Evolutionary conservation across 2,888 invertebrate species (phyloP), one percentile per base, ranked within the genome.

Genomic region (Hypselothyrea guttata): DNA sequence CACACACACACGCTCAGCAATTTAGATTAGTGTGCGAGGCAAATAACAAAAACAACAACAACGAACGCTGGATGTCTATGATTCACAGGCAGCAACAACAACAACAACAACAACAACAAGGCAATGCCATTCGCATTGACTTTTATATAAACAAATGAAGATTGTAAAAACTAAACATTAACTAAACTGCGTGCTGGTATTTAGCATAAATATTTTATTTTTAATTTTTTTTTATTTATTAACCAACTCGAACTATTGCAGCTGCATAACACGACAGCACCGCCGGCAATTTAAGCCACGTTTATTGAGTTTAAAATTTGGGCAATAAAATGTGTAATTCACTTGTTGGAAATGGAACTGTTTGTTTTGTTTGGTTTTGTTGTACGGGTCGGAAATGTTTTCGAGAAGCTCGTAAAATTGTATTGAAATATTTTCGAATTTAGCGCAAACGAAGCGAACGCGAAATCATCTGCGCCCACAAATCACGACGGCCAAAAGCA

Each of bases 11-110:
- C 45, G 27, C 53, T 22, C 18, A 60, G 49, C 53, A 54, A 47
- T 77, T 77, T 59, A 81, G 81, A 76, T 84, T 76, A 81, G 82
- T 81, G 74, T 66, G 78, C 59, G 66, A 61, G 56, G 52, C 69
- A 55, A 33, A 46, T 59, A 81, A 33, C 65, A 77, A 12, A 45
- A 58, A 35, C 55, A 52, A 51, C 49, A 60, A 72, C 47, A 75
- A 58, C 58, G 55, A 45, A 34, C 53, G 57, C 70, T 57, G 63
- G 42, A 42, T 72, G 55, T 12, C 52, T 61, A 72, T 70, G 69
- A 70, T 62, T 70, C 69, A 73, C 63, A 55, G 15, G 27, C 12
- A 22, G 22, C 40, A 72, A 37, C 18, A 22, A 35, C 42, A 56
- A 54, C 33, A 31, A n/a, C n/a, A n/a, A n/a, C 38, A 71, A 35